Conservation (phyloP, 2,113 vertebrate genomes). For the Engystomops pustulosus region DNA sequence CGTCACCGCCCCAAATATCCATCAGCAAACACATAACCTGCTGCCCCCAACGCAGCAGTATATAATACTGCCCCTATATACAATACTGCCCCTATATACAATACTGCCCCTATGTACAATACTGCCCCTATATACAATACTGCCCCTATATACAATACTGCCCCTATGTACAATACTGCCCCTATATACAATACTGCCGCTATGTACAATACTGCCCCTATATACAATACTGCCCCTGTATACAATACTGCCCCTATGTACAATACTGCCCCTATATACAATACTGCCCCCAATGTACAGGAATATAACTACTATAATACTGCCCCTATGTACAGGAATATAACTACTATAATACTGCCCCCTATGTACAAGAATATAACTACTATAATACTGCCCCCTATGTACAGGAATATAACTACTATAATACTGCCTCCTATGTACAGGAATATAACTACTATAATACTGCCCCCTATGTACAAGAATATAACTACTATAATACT, state of each 20-base stretch:
- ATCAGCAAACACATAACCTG: too few species aligned
- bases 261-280: neutral
- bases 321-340: neutral
- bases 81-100: neutral
- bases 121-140: neutral
- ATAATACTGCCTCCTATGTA: neutral
- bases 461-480: neutral
- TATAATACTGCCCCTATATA: neutral
- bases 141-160: neutral
- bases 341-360: neutral
- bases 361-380: neutral
- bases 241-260: slow-evolving; percentile 1
- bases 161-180: neutral
- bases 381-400: too few species aligned
- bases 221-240: neutral
- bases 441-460: slow-evolving; percentile 11
- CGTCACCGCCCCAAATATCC: too few species aligned
- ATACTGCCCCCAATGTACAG: neutral
- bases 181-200: neutral
- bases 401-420: neutral
- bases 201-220: neutral
- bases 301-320: slow-evolving; percentile 13
- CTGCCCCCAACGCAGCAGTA: too few species aligned
- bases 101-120: neutral
- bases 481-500: slow-evolving; percentile 10